Base-by-base conservation (phyloP, 2,113 vertebrate genomes). In the Oryzias curvinotus region DNA sequence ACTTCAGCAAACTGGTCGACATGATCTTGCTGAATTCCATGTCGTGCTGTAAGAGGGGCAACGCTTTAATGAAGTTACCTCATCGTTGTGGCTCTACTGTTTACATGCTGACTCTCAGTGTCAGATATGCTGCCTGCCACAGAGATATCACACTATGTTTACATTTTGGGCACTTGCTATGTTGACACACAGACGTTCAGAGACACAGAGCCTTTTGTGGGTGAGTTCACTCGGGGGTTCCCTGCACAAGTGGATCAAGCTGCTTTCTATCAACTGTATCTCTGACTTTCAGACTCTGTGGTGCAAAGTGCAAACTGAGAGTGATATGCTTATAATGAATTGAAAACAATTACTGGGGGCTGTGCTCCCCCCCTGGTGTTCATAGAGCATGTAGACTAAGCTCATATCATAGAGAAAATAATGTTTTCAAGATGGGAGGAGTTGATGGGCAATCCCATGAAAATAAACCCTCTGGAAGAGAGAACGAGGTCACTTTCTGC, bases 1-100 rank as follows among this genome's bases (percentile, higher is more conserved):
- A 94, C 93, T 98, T 98, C 88, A 94, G 91, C 84, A 95, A 91
- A 89, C 90, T 92, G 91, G 95, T 93, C 85, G 95, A 90, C 86
- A 94, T 91, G 86, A 94, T 91, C 93, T 97, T 98, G 93, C 93
- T 97, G 92, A 94, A 93, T 88, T 99, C 97, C 91, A 93, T 88
- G 83, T 98, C 96, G 69, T 96, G 95, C 96, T 99, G 93, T 84
- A 83, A 62, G 23, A 36, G 62, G 42, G 52, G 62, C 26, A 64
- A 5, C 8, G 59, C 75, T 73, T 62, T 23, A 55, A 71, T 3
- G 10, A 41, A 63, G 45, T 52, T 49, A 48, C 43, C 19, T 50
- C 23, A 57, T 44, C 63, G 41, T 60, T 75, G 65, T 43, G 67
- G 19, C 42, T 47, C 43, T 58, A 59, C 10, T 52, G 65, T 78